These are phyloP conservation scores for Batillaria attramentaria DNA, from an alignment of 1,140 invertebrate species.

Conservation along the genomic window DNA sequence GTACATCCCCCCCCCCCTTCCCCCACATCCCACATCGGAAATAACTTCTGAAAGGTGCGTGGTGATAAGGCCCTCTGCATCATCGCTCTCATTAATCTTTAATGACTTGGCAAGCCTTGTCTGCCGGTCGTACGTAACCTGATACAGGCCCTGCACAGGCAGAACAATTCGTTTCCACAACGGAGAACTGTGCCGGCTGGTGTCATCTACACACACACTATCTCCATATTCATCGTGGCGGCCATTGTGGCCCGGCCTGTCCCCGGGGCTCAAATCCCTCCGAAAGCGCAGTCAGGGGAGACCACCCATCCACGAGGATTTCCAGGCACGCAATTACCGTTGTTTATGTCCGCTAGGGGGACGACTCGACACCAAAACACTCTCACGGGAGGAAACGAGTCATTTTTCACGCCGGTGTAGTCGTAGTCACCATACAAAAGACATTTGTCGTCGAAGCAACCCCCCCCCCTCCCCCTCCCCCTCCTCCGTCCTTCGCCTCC, in stretches of 20 bases:
- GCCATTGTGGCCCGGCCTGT: neutral
- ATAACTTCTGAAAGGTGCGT: too few species aligned
- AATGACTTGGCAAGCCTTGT: neutral
- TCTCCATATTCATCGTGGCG: slow-evolving; percentile 17
- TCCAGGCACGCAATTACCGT: slow-evolving; percentile 17
- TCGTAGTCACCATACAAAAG: slow-evolving; percentile 13
- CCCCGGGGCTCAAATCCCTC: neutral
- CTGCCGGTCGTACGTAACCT: neutral
- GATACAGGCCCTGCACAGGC: neutral
- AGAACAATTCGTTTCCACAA: slow-evolving; percentile 10
- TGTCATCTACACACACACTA: slow-evolving; percentile 15
- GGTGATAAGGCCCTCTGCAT: neutral
- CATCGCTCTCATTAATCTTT: slow-evolving; percentile 6
- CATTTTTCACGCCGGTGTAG: slow-evolving; percentile 5
- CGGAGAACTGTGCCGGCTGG: slow-evolving; percentile 2
- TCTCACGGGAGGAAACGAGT: neutral
- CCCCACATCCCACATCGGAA: too few species aligned
- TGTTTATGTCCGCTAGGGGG: slow-evolving; percentile 18
- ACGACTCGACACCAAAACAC: slow-evolving; percentile 15
- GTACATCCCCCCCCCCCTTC: too few species aligned
- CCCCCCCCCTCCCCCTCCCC: neutral
- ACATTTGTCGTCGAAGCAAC: slow-evolving; percentile 2
- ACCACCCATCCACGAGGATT: slow-evolving; percentile 6
- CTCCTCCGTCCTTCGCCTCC: too few species aligned
- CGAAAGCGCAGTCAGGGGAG: slow-evolving; percentile 11